Evolutionary conservation across 2,113 vertebrate species (phyloP).

Genomic region (Hemiscyllium ocellatum): DNA sequence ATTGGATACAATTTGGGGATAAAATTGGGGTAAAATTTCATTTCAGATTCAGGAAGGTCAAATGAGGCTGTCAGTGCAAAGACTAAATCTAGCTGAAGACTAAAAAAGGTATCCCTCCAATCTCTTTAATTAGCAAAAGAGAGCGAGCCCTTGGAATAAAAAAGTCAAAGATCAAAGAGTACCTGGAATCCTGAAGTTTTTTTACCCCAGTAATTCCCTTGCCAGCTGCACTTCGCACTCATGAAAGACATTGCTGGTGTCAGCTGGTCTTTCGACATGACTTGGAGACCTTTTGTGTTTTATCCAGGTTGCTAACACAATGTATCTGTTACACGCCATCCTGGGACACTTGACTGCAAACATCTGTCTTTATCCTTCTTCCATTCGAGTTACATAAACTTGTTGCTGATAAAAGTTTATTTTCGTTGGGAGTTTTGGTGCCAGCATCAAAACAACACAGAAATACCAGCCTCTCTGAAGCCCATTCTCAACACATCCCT

Average conservation of each 20-base stretch:
- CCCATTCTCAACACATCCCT: neutral
- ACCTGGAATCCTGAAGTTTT: neutral
- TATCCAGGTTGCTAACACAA: constrained; percentile 23
- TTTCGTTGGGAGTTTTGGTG: neutral
- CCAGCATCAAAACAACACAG: neutral
- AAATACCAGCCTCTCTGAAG: neutral
- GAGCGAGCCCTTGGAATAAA: constrained; percentile 1
- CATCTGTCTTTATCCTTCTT: constrained; percentile 7
- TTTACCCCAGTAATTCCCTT: neutral
- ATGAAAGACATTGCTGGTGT: constrained; percentile 30
- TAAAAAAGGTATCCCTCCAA: neutral
- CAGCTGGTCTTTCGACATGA: constrained; percentile 13
- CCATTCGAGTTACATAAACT: neutral
- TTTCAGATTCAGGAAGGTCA: neutral
- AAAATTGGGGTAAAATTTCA: neutral
- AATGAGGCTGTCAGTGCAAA: neutral
- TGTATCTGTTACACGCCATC: constrained; percentile 24
- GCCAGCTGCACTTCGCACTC: constrained; percentile 21
- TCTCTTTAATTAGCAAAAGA: constrained; percentile 19
- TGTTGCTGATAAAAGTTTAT: neutral
- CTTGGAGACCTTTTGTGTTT: constrained; percentile 15
- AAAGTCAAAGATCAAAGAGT: constrained; percentile 34
- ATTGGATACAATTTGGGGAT: neutral
- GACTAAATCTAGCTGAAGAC: constrained; percentile 7
- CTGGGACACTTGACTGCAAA: neutral